A percentile compares a stretch with the other conserved stretches of the same genome.
Evolutionary conservation across 1,140 invertebrate species (phyloP).

Genomic region (Oryzaephilus surinamensis): DNA sequence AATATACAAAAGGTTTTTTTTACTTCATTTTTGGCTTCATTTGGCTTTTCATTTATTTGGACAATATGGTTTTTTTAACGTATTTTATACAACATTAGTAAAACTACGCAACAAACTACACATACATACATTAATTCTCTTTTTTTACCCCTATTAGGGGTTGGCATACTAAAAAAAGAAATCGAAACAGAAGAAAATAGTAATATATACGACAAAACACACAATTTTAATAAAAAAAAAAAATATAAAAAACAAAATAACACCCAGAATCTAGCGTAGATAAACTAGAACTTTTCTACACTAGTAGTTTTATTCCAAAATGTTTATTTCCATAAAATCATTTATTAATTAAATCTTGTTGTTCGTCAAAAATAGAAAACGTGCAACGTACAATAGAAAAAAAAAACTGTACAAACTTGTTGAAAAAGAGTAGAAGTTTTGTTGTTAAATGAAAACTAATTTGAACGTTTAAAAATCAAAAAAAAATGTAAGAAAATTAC

Average conservation of each 20-base stretch:
- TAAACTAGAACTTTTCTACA: too few species aligned
- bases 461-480: background rate
- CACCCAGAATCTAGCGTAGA: too few species aligned
- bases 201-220: background rate
- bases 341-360: too few species aligned
- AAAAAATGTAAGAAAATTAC: background rate
- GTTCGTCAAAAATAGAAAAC: too few species aligned
- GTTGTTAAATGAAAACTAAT: slow-evolving; percentile 15
- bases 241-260: too few species aligned
- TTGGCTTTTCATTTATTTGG: too few species aligned
- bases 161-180: slow-evolving; percentile 34
- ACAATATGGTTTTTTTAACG: too few species aligned
- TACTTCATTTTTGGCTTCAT: too few species aligned
- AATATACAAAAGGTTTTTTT: background rate
- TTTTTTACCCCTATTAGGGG: slow-evolving; percentile 36
- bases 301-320: too few species aligned
- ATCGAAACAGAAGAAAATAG: slow-evolving; percentile 3
- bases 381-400: slow-evolving; percentile 10
- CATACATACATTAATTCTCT: slow-evolving; percentile 38
- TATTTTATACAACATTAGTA: slow-evolving; percentile 36
- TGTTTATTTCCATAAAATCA: too few species aligned
- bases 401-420: slow-evolving; percentile 10
- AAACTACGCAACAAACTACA: slow-evolving; percentile 35
- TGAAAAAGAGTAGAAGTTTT: background rate
- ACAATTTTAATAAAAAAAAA: background rate